phyloP scores from a whole-genome alignment of 2,888 invertebrate genomes.

The Eurytoma adleriae region DNA sequence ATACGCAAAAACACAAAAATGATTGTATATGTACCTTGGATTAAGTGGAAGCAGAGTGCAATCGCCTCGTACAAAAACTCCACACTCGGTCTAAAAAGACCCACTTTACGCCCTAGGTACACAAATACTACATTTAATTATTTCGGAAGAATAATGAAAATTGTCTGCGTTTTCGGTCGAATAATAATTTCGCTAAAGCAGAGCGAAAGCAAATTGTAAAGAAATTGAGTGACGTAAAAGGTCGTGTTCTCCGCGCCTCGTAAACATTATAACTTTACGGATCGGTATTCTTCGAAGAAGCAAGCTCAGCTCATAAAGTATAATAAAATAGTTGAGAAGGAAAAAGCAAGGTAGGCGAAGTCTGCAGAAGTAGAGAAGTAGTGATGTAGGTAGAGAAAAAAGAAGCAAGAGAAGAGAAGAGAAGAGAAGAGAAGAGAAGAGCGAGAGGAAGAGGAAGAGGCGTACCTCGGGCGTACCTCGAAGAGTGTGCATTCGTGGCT shows the following conservation, averaged over 20 bases:
- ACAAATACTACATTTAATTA: too few relatives aligned
- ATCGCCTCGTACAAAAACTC: too few relatives aligned
- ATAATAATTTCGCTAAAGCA: too few relatives aligned
- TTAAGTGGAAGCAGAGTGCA: too few relatives aligned
- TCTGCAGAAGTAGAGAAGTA: too few relatives aligned
- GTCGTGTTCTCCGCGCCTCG: conserved; percentile 35
- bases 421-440: background rate
- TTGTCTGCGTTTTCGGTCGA: too few relatives aligned
- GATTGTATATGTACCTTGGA: too few relatives aligned
- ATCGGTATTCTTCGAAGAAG: conserved; percentile 40
- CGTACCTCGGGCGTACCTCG: background rate
- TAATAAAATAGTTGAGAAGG: conserved; percentile 33
- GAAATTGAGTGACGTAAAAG: conserved; percentile 45
- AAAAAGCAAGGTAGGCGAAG: background rate
- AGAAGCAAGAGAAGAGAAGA: background rate
- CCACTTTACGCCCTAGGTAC: too few relatives aligned
- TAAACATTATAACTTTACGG: conserved; percentile 45
- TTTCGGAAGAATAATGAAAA: too few relatives aligned
- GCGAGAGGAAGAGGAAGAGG: background rate
- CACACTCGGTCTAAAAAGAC: too few relatives aligned
- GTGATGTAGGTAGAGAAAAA: too few relatives aligned
- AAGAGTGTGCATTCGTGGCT: background rate
- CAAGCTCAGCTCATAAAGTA: conserved; percentile 24
- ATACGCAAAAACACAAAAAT: too few relatives aligned
- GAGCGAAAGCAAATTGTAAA: conserved; percentile 21